phyloP scores from a whole-genome alignment of 2,113 vertebrate species.

The Hirundichthys speculiger region DNA sequence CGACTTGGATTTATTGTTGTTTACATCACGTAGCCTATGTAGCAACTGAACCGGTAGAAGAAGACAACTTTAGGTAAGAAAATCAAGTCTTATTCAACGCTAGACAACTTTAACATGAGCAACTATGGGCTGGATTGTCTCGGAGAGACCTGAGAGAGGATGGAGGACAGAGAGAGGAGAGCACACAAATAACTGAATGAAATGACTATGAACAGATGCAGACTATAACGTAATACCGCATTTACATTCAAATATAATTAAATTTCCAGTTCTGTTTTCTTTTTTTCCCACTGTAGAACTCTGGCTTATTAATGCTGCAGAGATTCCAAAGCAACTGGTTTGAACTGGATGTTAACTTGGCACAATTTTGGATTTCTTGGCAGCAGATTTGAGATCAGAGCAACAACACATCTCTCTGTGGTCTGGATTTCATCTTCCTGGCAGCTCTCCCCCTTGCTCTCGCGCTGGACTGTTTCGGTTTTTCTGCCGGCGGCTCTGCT shows the following conservation, averaged over 20 bases:
- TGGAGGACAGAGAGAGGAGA: no score
- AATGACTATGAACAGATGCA: no score
- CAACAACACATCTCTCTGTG: not conserved
- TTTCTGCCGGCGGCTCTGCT: constrained; percentile 6
- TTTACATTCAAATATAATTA: constrained; percentile 22
- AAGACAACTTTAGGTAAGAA: no score
- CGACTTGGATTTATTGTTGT: no score
- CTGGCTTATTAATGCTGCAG: constrained; percentile 7
- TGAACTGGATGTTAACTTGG: constrained; percentile 19
- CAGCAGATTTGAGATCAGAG: constrained; percentile 23
- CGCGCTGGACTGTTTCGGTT: constrained; percentile 9
- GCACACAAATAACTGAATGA: no score
- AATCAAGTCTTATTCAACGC: no score
- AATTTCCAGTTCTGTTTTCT: constrained; percentile 17
- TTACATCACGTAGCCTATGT: no score
- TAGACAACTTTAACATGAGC: no score
- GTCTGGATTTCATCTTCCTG: constrained; percentile 13
- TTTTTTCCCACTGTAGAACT: constrained; percentile 12
- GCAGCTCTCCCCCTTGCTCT: constrained; percentile 20
- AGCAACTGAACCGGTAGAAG: no score
- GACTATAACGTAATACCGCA: not conserved
- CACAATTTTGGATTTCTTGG: constrained; percentile 5
- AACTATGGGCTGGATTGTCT: no score
- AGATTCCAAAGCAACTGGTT: constrained; percentile 30
- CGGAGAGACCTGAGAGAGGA: no score